phyloP scores from a whole-genome alignment of 2,888 invertebrate genomes.

The Sminthurides aquaticus region DNA sequence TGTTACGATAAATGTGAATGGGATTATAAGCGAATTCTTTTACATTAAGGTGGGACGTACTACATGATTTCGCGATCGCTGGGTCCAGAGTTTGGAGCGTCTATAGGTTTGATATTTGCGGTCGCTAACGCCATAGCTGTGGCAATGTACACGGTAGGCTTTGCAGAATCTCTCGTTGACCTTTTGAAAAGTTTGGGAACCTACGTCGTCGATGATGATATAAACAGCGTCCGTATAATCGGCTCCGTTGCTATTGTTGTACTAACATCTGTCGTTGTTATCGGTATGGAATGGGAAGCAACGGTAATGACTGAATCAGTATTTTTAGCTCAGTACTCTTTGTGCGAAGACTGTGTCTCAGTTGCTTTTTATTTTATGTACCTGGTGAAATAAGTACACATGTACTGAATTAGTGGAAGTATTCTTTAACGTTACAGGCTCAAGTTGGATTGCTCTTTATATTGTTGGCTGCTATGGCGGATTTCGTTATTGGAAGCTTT shows the following conservation, averaged over 20 bases:
- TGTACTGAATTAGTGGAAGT: neutral
- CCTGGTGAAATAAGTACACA: neutral
- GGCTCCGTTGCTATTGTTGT: constrained; percentile 49
- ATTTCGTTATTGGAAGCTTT: constrained; percentile 53
- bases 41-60: constrained; percentile 89
- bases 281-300: constrained; percentile 55
- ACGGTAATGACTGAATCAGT: constrained; percentile 48
- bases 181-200: constrained; percentile 56
- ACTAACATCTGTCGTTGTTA: constrained; percentile 51
- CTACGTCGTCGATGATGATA: constrained; percentile 59
- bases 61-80: constrained; percentile 96
- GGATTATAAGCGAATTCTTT: no score
- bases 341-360: neutral
- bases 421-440: constrained; percentile 46
- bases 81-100: constrained; percentile 86
- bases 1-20: no score
- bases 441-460: constrained; percentile 51
- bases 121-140: constrained; percentile 50
- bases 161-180: constrained; percentile 55
- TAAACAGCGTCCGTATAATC: constrained; percentile 52
- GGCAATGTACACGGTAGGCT: constrained; percentile 56
- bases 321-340: neutral
- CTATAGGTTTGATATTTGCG: constrained; percentile 55
- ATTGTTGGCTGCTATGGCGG: constrained; percentile 50
- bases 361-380: constrained; percentile 8